Evolutionary conservation across 2,797 vertebrate species (phyloP).

Genomic region (Pitangus sulphuratus): DNA sequence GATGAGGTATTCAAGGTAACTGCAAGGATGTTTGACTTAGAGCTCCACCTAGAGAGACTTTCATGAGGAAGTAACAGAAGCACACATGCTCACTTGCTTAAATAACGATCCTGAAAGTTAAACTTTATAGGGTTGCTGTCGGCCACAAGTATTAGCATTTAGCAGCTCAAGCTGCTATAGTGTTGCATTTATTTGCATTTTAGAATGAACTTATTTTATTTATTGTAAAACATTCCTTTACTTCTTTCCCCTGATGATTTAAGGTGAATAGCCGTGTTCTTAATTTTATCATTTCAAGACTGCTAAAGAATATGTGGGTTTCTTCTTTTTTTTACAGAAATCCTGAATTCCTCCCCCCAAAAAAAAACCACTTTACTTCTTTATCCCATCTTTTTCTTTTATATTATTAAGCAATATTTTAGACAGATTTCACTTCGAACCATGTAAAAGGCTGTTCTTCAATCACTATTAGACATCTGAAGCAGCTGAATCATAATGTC

Average conservation of each 20-base stretch:
- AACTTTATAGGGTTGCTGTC: not conserved
- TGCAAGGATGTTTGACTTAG: constrained; percentile 31
- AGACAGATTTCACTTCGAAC: not conserved
- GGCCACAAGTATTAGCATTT: not conserved
- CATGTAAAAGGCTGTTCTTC: not conserved
- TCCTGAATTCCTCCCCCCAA: not conserved
- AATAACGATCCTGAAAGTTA: not conserved
- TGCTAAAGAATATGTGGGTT: not conserved
- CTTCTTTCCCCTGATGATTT: not conserved
- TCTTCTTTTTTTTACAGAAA: not conserved
- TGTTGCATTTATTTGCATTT: not conserved
- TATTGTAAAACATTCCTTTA: not conserved
- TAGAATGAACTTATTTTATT: not conserved
- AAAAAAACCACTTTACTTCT: not conserved
- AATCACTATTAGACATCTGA: not conserved
- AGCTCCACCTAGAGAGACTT: constrained; percentile 75
- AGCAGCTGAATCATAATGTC: not conserved
- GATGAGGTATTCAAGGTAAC: not conserved
- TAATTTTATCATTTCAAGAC: not conserved
- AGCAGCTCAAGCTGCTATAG: not conserved
- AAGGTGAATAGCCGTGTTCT: not conserved
- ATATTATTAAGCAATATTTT: not conserved
- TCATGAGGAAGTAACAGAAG: not conserved
- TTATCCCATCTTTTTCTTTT: not conserved
- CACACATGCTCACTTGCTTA: not conserved